Percentiles rank a stretch among this genome's conserved stretches.
These are phyloP conservation scores for Petrocephalus schoutedeni DNA, from an alignment of 2,797 vertebrate species.

Conservation along the genomic window DNA sequence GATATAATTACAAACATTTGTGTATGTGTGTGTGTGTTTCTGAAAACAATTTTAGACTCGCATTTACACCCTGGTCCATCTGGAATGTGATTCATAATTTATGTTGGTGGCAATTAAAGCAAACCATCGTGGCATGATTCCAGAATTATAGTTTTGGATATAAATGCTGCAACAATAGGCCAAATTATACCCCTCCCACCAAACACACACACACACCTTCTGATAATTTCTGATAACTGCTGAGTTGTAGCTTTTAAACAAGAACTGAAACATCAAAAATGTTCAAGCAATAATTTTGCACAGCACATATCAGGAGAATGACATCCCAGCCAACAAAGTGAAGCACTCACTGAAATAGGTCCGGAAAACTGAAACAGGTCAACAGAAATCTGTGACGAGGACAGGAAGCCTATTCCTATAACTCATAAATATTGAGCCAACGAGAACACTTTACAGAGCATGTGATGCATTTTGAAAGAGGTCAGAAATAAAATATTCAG, in stretches of 20 bases:
- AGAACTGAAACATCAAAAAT: neutral
- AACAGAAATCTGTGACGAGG: neutral
- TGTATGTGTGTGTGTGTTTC: neutral
- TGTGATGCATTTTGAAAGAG: neutral
- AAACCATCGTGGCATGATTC: too few relatives aligned
- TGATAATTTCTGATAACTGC: too few relatives aligned
- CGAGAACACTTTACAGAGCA: neutral
- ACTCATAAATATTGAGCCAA: neutral
- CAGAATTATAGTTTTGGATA: too few relatives aligned
- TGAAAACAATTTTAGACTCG: too few relatives aligned
- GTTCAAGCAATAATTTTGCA: neutral
- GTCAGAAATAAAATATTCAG: constrained; percentile 8
- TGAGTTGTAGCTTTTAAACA: too few relatives aligned
- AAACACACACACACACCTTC: too few relatives aligned
- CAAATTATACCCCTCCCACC: too few relatives aligned
- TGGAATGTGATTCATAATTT: too few relatives aligned
- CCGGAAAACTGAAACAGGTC: constrained; percentile 7
- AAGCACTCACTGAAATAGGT: neutral
- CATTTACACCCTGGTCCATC: too few relatives aligned
- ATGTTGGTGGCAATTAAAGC: too few relatives aligned
- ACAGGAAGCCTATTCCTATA: neutral
- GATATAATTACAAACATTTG: neutral
- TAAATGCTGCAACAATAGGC: too few relatives aligned
- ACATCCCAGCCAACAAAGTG: neutral
- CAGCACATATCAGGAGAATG: neutral